phyloP scores from a whole-genome alignment of 2,888 invertebrate genomes.

The Drosophila yooni region DNA sequence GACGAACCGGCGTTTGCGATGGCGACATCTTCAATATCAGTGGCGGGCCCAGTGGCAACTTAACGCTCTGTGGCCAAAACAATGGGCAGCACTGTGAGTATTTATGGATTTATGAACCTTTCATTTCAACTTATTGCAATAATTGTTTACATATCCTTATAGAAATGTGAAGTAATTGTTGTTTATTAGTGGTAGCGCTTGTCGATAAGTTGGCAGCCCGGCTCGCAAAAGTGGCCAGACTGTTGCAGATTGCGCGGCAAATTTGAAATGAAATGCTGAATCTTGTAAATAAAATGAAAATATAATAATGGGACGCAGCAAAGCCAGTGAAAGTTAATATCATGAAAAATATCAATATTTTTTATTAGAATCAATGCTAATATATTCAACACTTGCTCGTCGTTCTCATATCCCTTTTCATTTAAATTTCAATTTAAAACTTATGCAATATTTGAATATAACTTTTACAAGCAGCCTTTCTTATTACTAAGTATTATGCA shows the following conservation, averaged over 20 bases:
- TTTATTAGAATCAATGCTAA: neutral
- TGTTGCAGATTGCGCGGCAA: neutral
- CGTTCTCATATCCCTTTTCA: neutral
- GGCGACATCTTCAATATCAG: slow-evolving; percentile 89
- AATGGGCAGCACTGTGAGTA: slow-evolving; percentile 92
- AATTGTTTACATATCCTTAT: too few relatives aligned
- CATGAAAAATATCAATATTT: neutral
- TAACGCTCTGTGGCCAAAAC: slow-evolving; percentile 92
- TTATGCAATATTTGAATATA: neutral
- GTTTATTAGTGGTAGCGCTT: neutral
- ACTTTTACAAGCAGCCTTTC: neutral
- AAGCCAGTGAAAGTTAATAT: neutral
- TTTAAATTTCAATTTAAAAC: neutral
- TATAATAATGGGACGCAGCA: neutral
- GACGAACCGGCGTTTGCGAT: slow-evolving; percentile 91
- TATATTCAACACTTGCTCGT: neutral
- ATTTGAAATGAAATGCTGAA: neutral
- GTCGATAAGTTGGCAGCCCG: neutral
- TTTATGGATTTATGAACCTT: neutral
- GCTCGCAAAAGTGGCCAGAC: neutral
- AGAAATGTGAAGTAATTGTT: neutral
- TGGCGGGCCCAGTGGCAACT: slow-evolving; percentile 86
- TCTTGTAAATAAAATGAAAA: neutral
- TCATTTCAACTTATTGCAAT: neutral
- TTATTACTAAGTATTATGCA: neutral